These are phyloP conservation scores for Brachystomella parvula DNA, from an alignment of 1,140 invertebrate species.

Conservation along the genomic window DNA sequence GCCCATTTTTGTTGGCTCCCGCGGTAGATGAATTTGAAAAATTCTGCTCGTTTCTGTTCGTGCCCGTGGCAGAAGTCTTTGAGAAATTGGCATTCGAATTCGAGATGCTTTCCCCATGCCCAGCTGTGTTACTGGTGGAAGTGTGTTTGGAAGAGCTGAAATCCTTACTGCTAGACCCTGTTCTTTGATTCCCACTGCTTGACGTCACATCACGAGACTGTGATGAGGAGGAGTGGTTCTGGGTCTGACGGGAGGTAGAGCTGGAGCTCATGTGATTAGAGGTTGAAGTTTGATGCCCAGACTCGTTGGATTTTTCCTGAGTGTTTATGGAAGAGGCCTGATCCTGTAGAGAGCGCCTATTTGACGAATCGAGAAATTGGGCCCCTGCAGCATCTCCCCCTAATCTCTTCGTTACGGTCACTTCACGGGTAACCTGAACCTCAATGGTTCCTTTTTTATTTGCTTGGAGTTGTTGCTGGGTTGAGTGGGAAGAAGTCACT, in stretches of 20 bases:
- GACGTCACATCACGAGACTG: background rate
- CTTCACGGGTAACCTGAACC: constrained; percentile 33
- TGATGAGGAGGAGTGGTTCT: constrained; percentile 6
- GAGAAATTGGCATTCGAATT: no score
- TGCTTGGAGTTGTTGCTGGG: constrained; percentile 23
- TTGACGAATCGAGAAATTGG: no score
- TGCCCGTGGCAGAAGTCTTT: no score
- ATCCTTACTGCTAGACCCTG: no score
- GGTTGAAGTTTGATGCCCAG: background rate
- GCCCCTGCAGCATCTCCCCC: constrained; percentile 7
- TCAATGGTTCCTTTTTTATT: constrained; percentile 29
- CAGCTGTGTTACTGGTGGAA: no score
- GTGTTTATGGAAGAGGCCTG: background rate
- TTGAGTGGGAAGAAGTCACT: background rate
- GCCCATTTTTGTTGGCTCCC: no score
- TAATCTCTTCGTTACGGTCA: constrained; percentile 33
- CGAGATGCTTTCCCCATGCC: no score
- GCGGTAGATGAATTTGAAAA: no score
- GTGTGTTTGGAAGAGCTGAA: no score
- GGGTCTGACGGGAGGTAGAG: background rate
- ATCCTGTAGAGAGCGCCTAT: constrained; percentile 5
- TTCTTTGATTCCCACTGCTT: background rate
- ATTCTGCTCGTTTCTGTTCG: no score
- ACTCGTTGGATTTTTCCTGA: background rate
- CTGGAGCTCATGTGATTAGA: background rate